Conservation (phyloP, 2,888 invertebrate species). For the Drosophila testacea region DNA sequence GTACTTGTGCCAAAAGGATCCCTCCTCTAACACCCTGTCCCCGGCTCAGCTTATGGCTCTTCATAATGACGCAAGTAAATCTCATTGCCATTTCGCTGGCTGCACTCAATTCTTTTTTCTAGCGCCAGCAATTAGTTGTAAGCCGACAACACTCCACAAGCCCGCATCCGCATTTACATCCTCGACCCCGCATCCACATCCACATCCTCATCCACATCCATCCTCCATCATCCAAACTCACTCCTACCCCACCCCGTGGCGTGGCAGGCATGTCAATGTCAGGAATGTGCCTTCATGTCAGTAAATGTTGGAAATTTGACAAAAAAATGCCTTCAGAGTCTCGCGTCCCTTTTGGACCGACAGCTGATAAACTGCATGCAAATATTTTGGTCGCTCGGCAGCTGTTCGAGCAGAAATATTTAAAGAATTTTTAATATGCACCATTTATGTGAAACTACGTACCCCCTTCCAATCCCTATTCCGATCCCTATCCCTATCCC, state of each 20-base stretch:
- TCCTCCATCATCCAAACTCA: constrained; percentile 1
- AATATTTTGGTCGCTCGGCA: constrained; percentile 65
- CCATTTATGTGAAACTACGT: constrained; percentile 64
- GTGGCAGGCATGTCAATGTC: constrained; percentile 46
- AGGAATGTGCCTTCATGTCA: constrained; percentile 71
- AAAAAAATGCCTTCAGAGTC: constrained; percentile 64
- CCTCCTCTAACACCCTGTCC: constrained; percentile 2
- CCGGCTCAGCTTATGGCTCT: constrained; percentile 57
- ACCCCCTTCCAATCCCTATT: background rate
- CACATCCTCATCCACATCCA: background rate
- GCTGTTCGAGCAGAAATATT: constrained; percentile 57
- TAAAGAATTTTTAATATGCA: constrained; percentile 80
- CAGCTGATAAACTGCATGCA: constrained; percentile 72
- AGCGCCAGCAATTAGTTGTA: constrained; percentile 72
- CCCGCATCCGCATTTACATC: constrained; percentile 3
- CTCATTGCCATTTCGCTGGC: constrained; percentile 76
- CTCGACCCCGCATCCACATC: background rate
- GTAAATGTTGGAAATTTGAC: constrained; percentile 72
- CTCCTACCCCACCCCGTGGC: background rate
- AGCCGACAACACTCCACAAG: constrained; percentile 43
- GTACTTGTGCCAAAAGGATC: constrained; percentile 45
- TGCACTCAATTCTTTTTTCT: constrained; percentile 65
- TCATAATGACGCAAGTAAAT: constrained; percentile 76
- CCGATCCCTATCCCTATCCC: background rate
- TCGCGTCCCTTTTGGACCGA: constrained; percentile 32